phyloP scores from a whole-genome alignment of 2,888 invertebrate genomes.

The Netelia inedita region DNA sequence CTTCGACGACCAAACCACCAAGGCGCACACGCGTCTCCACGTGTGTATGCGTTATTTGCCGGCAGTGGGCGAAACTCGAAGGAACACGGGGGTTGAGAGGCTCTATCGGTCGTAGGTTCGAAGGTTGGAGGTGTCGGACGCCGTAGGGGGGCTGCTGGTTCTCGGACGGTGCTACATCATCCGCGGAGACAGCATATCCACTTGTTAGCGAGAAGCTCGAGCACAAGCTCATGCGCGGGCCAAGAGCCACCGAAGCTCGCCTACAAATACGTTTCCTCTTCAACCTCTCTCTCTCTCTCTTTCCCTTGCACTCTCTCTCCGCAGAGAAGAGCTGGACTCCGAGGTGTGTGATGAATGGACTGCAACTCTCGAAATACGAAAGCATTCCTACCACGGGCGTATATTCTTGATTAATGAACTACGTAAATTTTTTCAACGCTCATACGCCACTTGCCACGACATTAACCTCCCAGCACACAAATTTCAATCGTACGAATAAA shows the following conservation, averaged over 20 bases:
- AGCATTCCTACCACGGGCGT: constrained; percentile 83
- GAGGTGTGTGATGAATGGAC: constrained; percentile 82
- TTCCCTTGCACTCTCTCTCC: constrained; percentile 30
- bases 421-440: constrained; percentile 79
- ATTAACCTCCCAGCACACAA: constrained; percentile 32
- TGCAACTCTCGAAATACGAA: constrained; percentile 84
- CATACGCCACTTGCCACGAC: constrained; percentile 60
- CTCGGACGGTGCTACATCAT: constrained; percentile 83
- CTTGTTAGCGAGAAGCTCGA: constrained; percentile 82
- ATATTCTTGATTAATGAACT: constrained; percentile 83
- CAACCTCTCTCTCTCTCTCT: constrained; percentile 41
- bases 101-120: constrained; percentile 75
- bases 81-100: constrained; percentile 59
- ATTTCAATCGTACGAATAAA: no score
- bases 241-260: constrained; percentile 77
- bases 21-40: constrained; percentile 1
- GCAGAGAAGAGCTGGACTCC: no score
- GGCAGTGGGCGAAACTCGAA: constrained; percentile 46
- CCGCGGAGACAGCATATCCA: constrained; percentile 83
- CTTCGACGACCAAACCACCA: constrained; percentile 25
- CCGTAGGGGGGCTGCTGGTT: constrained; percentile 81
- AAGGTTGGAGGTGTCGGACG: constrained; percentile 83
- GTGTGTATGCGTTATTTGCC: not conserved
- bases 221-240: constrained; percentile 65
- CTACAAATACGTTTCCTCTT: constrained; percentile 82